Base-by-base conservation (phyloP, 2,888 invertebrate species). In the Mystacides longicornis region DNA sequence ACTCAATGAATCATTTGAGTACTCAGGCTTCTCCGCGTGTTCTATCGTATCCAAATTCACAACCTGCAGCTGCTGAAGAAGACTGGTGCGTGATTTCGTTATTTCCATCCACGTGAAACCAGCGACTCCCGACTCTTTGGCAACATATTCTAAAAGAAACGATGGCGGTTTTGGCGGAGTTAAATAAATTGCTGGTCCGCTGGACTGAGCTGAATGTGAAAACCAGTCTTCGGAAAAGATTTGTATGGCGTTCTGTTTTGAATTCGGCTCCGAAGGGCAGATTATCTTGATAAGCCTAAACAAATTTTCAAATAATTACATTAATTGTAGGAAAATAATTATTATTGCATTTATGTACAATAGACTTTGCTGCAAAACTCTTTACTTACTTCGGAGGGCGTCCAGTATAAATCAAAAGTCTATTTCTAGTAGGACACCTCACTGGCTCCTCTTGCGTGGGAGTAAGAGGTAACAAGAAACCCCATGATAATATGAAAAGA, bases 161-260 rank as follows among this genome's bases (percentile, higher is more conserved):
- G 62, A 59, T 31, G 64, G 56, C 20, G 61, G 60, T 47, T 54
- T 55, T 42, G 61, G 52, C 50, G 56, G 62, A 49, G 51, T 54
- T 31, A 47, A 57, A 45, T 59, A 58, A 42, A 54, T 47, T 23
- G 56, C 59, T 5, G 54, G 60, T n/a, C 53, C 50, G 50, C 61
- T 62, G 20, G 63, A 62, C 59, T 52, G 63, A 54, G 57, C 60
- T 37, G 71, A 71, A 43, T 71, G 70, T 1, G 78, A 77, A 65
- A 78, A 77, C 90, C 90, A 90, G 68, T 89, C 89, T 66, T 85
- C 88, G 31, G 87, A 86, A 74, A 89, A 89, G 59, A 89, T 80
- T 63, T 89, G 89, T 59, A 90, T 81, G 1, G 85, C 82, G 59
- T 82, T 80, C 37, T 82, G 83, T 23, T 81, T 72, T 4, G 82